Conservation (phyloP, 2,888 invertebrate genomes). For the Cepaea hortensis region DNA sequence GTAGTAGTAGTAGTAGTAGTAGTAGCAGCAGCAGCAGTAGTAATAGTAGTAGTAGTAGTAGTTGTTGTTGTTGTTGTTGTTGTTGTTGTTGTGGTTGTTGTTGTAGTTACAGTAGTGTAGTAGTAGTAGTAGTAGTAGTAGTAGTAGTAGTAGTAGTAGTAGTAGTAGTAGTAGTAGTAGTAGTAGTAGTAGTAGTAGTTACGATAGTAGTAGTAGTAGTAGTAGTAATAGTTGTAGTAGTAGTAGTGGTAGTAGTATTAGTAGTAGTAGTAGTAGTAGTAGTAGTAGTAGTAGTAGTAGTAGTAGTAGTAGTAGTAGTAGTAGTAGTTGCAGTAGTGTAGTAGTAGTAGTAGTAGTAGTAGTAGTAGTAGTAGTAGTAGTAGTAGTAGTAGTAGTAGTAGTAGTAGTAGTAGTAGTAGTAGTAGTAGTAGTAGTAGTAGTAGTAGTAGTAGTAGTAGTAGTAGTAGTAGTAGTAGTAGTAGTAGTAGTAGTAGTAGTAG, state of each 20-base stretch:
- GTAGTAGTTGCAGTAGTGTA: background rate
- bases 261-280: background rate
- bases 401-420: background rate
- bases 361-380: background rate
- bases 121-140: background rate
- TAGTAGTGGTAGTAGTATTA: background rate
- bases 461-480: background rate
- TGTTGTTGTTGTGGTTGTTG: background rate
- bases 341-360: background rate
- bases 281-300: background rate
- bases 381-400: background rate
- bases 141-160: background rate
- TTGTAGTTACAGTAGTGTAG: background rate
- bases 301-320: background rate
- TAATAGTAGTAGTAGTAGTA: background rate
- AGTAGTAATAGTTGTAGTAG: background rate
- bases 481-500: background rate
- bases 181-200: background rate
- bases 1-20: conserved; percentile 1
- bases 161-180: background rate
- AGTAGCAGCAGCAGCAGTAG: background rate
- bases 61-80: background rate
- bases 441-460: background rate
- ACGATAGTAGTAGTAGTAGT: background rate
- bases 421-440: background rate